Percentiles rank a stretch among this genome's conserved stretches.
Conservation (phyloP, 1,140 invertebrate species). For the Fopius arisanus region DNA sequence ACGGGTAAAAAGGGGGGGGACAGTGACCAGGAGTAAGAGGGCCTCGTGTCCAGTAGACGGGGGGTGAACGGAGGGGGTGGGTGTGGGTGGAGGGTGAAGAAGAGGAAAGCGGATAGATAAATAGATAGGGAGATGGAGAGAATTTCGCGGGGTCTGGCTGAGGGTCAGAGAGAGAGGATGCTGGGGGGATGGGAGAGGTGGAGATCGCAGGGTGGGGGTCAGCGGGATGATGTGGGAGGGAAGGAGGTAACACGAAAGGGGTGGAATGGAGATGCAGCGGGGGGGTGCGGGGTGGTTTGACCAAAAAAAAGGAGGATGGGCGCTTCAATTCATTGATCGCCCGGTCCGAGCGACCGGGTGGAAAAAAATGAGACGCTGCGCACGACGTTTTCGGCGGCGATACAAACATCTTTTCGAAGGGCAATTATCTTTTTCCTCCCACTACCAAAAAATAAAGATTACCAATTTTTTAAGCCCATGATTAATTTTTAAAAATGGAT, state of each 20-base stretch:
- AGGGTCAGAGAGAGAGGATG: slow-evolving; percentile 12
- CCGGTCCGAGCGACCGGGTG: slow-evolving; percentile 57
- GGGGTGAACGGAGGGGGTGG: slow-evolving; percentile 29
- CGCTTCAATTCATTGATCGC: slow-evolving; percentile 66
- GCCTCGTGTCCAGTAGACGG: slow-evolving; percentile 25
- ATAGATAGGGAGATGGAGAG: slow-evolving; percentile 28
- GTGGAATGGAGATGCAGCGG: slow-evolving; percentile 43
- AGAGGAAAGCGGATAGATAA: slow-evolving; percentile 33
- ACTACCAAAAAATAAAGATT: too few species aligned
- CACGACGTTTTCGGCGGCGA: slow-evolving; percentile 4
- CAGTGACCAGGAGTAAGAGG: slow-evolving; percentile 19
- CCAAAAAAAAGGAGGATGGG: slow-evolving; percentile 60
- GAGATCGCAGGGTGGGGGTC: slow-evolving; percentile 38
- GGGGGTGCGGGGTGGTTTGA: slow-evolving; percentile 47
- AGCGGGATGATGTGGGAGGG: background rate
- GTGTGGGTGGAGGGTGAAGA: slow-evolving; percentile 22
- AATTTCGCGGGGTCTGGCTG: slow-evolving; percentile 21
- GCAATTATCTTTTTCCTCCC: background rate
- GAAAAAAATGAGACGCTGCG: slow-evolving; percentile 47
- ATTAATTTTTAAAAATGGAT: too few species aligned
- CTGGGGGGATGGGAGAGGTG: background rate
- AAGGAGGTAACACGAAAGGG: slow-evolving; percentile 46
- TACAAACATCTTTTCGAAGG: background rate
- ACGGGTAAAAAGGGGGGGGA: slow-evolving; percentile 4
- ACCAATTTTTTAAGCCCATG: too few species aligned